These are phyloP conservation scores for Drosophila acutilabella DNA, from an alignment of 2,888 invertebrate genomes.

Conservation along the genomic window DNA sequence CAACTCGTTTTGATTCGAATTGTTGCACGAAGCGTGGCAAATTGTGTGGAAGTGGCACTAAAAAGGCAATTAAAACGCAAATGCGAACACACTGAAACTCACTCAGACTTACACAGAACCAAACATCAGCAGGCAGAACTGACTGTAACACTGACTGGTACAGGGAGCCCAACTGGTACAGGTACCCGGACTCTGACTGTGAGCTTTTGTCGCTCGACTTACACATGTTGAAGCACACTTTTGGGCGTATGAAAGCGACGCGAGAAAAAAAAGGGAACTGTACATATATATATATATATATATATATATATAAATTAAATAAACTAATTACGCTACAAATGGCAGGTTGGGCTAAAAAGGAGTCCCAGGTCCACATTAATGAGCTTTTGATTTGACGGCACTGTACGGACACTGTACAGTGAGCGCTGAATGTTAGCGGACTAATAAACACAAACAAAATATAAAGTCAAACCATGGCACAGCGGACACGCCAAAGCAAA, in stretches of 20 bases:
- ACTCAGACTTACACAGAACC: not conserved
- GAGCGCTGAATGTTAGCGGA: conserved; percentile 38
- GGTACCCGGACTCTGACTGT: not conserved
- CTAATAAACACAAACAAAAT: conserved; percentile 69
- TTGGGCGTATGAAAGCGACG: conserved; percentile 31
- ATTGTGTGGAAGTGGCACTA: conserved; percentile 81
- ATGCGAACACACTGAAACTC: conserved; percentile 51
- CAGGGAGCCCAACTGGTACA: too few species aligned
- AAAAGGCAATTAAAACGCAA: conserved; percentile 82
- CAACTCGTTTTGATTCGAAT: conserved; percentile 69
- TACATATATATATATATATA: conserved; percentile 55
- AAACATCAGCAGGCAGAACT: not conserved
- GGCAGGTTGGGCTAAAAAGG: conserved; percentile 12
- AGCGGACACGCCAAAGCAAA: conserved; percentile 65
- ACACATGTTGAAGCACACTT: conserved; percentile 63
- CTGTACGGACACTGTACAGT: conserved; percentile 14
- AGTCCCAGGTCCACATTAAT: conserved; percentile 53
- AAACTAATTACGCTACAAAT: conserved; percentile 70
- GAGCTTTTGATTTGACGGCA: conserved; percentile 73
- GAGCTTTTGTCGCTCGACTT: conserved; percentile 25
- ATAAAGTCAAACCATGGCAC: conserved; percentile 55
- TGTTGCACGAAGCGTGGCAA: conserved; percentile 79
- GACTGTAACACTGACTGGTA: not conserved
- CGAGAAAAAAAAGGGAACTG: conserved; percentile 18
- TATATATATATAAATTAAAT: conserved; percentile 75